Evolutionary conservation across 92 coral and sea anemone genomes (phyloP).

Genomic region (Actinostola sp.): DNA sequence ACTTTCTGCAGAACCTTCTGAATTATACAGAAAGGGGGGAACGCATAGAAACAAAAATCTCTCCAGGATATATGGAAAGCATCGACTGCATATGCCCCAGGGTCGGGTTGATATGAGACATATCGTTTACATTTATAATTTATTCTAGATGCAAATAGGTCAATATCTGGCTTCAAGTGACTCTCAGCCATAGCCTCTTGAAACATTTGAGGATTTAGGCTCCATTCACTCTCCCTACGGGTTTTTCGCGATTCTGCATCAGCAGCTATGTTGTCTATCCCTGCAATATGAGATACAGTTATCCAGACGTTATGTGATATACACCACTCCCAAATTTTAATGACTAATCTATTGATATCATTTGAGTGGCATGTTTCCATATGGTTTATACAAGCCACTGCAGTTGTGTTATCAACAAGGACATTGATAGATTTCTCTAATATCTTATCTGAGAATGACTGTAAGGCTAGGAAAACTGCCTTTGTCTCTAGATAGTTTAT

Average conservation of each 20-base stretch:
- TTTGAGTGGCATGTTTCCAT: conserved; percentile 47
- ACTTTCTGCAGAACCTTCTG: conserved; percentile 44
- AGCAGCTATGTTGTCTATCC: conserved; percentile 22
- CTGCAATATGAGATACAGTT: conserved; percentile 38
- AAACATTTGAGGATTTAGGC: conserved; percentile 33
- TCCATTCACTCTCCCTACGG: conserved; percentile 46
- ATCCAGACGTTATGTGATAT: conserved; percentile 17
- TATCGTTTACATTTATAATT: conserved; percentile 44
- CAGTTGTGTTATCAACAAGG: conserved; percentile 50
- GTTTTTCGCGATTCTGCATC: conserved; percentile 28
- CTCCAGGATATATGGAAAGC: conserved; percentile 54
- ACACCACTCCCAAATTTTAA: conserved; percentile 43
- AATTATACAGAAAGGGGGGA: conserved; percentile 63
- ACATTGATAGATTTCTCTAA: neutral
- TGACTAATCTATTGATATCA: conserved; percentile 15
- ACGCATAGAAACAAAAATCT: conserved; percentile 34
- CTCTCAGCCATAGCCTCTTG: neutral
- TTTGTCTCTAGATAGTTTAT: conserved; percentile 58
- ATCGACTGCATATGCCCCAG: conserved; percentile 59
- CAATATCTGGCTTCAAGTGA: conserved; percentile 29
- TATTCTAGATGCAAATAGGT: conserved; percentile 57
- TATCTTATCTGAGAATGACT: neutral
- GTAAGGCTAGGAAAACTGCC: conserved; percentile 21
- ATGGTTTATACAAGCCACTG: conserved; percentile 36
- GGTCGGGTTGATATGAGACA: conserved; percentile 65